These are phyloP conservation scores for Graptemys geographica DNA, from an alignment of 2,797 vertebrate genomes.

Conservation along the genomic window DNA sequence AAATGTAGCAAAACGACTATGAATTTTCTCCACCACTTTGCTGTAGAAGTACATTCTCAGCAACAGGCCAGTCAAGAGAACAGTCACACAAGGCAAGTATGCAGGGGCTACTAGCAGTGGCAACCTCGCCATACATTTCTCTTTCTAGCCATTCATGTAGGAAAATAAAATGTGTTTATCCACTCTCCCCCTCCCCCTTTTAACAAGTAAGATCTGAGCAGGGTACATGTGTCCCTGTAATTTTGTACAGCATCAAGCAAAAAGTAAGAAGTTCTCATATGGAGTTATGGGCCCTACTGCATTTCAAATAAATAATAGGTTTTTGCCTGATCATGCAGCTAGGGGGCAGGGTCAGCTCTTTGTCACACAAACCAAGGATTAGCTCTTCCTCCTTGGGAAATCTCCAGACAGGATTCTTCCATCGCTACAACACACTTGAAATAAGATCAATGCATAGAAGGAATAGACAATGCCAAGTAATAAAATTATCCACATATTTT, in stretches of 20 bases:
- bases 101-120: neutral
- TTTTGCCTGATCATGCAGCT: neutral
- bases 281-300: neutral
- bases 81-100: slow-evolving; percentile 20
- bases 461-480: slow-evolving; percentile 37
- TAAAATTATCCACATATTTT: slow-evolving; percentile 61
- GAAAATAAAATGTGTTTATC: neutral
- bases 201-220: accelerated
- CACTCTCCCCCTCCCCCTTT: neutral
- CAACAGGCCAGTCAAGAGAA: neutral
- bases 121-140: slow-evolving; percentile 4
- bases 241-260: neutral
- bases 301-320: slow-evolving; percentile 1
- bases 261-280: neutral
- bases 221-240: neutral
- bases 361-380: slow-evolving; percentile 27
- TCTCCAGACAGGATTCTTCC: slow-evolving; percentile 50
- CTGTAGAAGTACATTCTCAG: slow-evolving; percentile 16
- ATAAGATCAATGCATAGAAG: slow-evolving; percentile 64
- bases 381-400: slow-evolving; percentile 53
- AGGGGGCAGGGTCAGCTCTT: neutral
- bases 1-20: neutral
- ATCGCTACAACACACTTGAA: neutral
- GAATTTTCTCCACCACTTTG: neutral
- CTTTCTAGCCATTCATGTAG: neutral